Evolutionary conservation across 2,797 vertebrate species (phyloP).

Genomic region (Etheostoma perlongum): DNA sequence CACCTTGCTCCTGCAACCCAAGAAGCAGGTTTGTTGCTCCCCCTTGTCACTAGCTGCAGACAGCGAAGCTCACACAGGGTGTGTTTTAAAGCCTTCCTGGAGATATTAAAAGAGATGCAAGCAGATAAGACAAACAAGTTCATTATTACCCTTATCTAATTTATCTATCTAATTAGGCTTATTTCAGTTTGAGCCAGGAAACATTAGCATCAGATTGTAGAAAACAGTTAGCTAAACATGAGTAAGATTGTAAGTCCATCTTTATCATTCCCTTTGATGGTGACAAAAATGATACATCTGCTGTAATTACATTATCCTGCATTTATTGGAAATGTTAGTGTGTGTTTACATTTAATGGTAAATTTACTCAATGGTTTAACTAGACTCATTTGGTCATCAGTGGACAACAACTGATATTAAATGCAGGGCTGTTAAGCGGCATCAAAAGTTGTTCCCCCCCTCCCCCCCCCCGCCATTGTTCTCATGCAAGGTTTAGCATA

Average conservation of each 20-base stretch:
- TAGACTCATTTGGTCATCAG: background rate
- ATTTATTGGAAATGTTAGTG: conserved; percentile 6
- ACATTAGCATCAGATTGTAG: background rate
- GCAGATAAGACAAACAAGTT: conserved; percentile 34
- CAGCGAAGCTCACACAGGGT: conserved; percentile 54
- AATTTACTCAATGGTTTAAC: conserved; percentile 21
- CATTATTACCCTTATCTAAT: conserved; percentile 51
- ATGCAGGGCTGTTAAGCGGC: conserved; percentile 1
- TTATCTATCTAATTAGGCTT: background rate
- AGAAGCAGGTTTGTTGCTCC: conserved; percentile 35
- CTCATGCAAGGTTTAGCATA: conserved; percentile 45
- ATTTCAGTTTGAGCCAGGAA: background rate
- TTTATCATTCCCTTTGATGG: background rate
- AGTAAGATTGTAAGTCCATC: background rate
- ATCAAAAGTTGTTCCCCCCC: conserved; percentile 12
- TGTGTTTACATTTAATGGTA: conserved; percentile 32
- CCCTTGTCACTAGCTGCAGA: conserved; percentile 54
- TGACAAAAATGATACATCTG: background rate
- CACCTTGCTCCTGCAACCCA: conserved; percentile 66
- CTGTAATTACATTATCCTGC: conserved; percentile 18
- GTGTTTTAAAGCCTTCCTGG: conserved; percentile 74
- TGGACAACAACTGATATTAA: conserved; percentile 9
- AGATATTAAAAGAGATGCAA: conserved; percentile 67
- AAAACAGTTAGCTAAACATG: background rate
- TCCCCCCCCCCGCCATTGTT: conserved; percentile 26